Evolutionary conservation across 1,140 invertebrate genomes (phyloP), one percentile per base, ranked within the genome.

Genomic region (Polyergus mexicanus): DNA sequence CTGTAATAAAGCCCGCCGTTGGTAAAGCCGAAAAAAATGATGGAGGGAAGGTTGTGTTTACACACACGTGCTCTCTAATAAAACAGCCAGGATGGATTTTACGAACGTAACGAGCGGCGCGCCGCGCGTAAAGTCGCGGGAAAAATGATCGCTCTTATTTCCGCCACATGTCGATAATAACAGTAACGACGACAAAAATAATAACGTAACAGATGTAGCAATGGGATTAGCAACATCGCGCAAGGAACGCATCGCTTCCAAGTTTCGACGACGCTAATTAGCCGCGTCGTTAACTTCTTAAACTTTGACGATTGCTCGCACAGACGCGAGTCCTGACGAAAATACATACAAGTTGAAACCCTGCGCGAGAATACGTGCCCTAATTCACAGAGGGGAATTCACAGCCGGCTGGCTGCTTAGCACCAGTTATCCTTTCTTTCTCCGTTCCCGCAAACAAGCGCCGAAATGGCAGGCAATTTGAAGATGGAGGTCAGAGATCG

Each of bases 361-460:
- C 87, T 47, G 77, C 72, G 58, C 65, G 44, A 47, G 44, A 62
- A 44, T 72, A 47, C 72, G 88, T 86, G 84, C 56, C 47, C 10
- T 58, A 72, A 54, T 72, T 62, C 72, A n/a, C 66, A n/a, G 32
- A 86, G 68, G 88, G 88, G 72, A 84, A 38, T n/a, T n/a, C n/a
- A n/a, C 47, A 85, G 3, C 22, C 11, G 16, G 11, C 66, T 35
- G 56, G 38, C 58, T 89, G 75, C 80, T 88, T 76, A 60, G 5
- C 8, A 44, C 88, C 41, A 89, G 84, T 89, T 72, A 69, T 78
- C 77, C 66, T 78, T 80, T 83, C 54, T 88, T 89, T 84, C 58
- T 69, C 19, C 25, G 19, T 22, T 76, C 80, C 35, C 65, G 25
- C 77, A 63, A 35, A 51, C 75, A 56, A 51, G 47, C 22, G 7